These are phyloP conservation scores for Dipodomys stephensi DNA, from an alignment of 2,113 vertebrate species.

Conservation along the genomic window DNA sequence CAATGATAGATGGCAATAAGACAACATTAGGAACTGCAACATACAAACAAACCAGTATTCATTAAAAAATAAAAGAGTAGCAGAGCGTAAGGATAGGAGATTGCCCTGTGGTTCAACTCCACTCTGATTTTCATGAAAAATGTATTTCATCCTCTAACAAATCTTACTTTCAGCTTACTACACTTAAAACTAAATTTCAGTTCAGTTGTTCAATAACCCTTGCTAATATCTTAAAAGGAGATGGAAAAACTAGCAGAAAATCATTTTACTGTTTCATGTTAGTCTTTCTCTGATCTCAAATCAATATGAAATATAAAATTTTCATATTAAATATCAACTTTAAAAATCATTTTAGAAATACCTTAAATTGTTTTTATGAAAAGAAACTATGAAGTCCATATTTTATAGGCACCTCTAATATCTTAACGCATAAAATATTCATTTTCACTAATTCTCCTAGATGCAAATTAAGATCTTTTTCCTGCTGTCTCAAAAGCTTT, in stretches of 20 bases:
- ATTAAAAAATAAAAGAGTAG: neutral
- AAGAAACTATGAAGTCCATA: constrained; percentile 37
- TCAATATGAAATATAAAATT: neutral
- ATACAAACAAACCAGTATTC: constrained; percentile 44
- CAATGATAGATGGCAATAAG: constrained; percentile 43
- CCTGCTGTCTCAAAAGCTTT: neutral
- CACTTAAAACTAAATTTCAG: constrained; percentile 10
- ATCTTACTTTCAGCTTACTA: neutral
- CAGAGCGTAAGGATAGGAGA: neutral
- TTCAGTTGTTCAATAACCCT: neutral
- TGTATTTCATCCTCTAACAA: neutral
- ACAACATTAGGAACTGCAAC: neutral
- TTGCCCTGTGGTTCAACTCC: neutral
- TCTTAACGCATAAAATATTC: constrained; percentile 25
- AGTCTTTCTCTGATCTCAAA: constrained; percentile 13
- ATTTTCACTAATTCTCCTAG: neutral
- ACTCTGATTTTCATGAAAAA: neutral
- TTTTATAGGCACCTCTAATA: neutral
- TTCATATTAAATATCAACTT: too few relatives aligned
- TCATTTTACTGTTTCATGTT: neutral
- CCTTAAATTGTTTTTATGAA: neutral
- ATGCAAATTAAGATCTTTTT: constrained; percentile 43
- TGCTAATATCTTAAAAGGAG: constrained; percentile 25
- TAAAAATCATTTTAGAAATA: neutral
- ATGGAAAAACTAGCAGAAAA: neutral